phyloP scores from a whole-genome alignment of 2,113 vertebrate genomes.

The Glaucomys volans region DNA sequence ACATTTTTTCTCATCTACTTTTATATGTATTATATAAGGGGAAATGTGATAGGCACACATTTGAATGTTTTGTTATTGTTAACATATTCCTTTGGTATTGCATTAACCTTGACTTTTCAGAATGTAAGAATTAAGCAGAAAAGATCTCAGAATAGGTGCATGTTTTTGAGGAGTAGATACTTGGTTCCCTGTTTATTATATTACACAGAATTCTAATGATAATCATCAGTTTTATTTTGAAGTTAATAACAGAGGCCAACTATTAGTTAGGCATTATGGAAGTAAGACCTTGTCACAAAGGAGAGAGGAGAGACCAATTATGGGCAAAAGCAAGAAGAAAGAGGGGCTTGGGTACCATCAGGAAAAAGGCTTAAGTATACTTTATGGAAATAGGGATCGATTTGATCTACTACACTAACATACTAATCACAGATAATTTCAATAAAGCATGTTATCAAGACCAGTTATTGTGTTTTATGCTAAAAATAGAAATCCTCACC shows the following conservation, averaged over 20 bases:
- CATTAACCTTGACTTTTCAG: neutral
- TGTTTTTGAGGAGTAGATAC: neutral
- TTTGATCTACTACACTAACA: neutral
- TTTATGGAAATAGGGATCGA: neutral
- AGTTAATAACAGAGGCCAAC: neutral
- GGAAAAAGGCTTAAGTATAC: neutral
- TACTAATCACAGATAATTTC: neutral
- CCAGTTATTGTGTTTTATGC: neutral
- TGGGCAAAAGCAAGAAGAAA: neutral
- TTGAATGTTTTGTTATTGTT: neutral
- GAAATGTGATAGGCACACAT: neutral
- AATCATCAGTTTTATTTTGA: neutral
- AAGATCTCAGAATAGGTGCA: neutral
- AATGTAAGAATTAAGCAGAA: conserved; percentile 25
- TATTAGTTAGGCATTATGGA: neutral
- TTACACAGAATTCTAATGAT: neutral
- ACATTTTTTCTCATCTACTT: neutral
- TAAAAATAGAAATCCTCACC: neutral
- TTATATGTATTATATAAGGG: neutral
- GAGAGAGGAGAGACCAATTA: neutral
- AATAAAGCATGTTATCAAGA: conserved; percentile 28
- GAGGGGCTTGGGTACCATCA: neutral
- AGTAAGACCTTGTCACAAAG: neutral
- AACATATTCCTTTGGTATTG: neutral
- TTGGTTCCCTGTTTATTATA: neutral